These are phyloP conservation scores for Tadarida brasiliensis DNA, from an alignment of 2,797 vertebrate genomes.

Conservation along the genomic window DNA sequence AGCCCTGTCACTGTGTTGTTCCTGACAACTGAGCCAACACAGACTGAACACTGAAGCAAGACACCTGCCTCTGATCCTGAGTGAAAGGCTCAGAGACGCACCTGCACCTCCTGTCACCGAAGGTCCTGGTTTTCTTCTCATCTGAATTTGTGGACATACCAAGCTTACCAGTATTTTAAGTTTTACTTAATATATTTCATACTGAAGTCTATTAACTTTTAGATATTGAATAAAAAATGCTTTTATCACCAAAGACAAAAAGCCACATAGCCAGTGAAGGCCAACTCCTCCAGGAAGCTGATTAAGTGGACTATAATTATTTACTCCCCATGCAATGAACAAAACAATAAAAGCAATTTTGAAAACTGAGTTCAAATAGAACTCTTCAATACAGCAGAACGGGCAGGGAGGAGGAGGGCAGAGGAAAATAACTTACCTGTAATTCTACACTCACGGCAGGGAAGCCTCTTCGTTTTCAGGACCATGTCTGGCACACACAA, in stretches of 20 bases:
- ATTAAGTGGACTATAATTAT: background rate
- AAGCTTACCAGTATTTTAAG: background rate
- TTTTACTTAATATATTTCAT: background rate
- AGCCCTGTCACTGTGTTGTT: no score
- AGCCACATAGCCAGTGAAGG: background rate
- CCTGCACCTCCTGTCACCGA: no score
- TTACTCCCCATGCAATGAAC: background rate
- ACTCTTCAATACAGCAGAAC: background rate
- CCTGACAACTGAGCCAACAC: no score
- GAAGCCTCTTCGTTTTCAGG: background rate
- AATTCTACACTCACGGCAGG: no score
- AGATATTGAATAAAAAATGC: background rate
- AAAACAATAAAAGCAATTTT: background rate
- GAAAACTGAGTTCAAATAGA: background rate
- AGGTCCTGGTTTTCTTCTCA: no score
- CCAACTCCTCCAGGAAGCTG: background rate
- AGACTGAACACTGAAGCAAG: no score
- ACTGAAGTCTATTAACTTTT: constrained; percentile 1
- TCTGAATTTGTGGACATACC: no score
- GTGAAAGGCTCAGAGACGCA: no score
- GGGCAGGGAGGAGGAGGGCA: background rate
- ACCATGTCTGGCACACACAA: background rate
- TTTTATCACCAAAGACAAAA: constrained; percentile 33
- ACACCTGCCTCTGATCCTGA: no score
- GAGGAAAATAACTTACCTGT: no score